A percentile compares a stretch with the other conserved stretches of the same genome.
phyloP scores from a whole-genome alignment of 2,888 invertebrate genomes.

The Trichogramma evanescens region DNA sequence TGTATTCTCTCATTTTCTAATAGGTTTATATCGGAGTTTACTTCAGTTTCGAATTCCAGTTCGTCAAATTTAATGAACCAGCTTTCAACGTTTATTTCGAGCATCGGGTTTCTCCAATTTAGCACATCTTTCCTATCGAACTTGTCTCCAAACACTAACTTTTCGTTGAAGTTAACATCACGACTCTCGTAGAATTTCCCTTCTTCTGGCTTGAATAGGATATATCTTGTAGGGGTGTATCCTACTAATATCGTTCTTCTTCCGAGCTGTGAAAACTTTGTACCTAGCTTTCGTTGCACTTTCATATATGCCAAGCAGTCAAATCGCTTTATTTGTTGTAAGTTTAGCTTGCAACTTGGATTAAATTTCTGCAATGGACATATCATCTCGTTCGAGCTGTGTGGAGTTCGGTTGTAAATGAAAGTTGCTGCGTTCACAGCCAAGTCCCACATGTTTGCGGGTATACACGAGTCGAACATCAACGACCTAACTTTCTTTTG shows the following conservation, averaged over 20 bases:
- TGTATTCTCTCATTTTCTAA: not conserved
- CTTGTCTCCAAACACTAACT: constrained; percentile 24
- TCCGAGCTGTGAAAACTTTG: not conserved
- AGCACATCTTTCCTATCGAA: constrained; percentile 3
- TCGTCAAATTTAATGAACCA: not conserved
- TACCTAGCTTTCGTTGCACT: constrained; percentile 13
- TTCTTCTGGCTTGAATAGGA: too few species aligned
- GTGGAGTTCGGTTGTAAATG: constrained; percentile 13
- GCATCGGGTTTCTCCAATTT: not conserved
- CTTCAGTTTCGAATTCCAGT: not conserved
- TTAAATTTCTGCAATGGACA: constrained; percentile 13
- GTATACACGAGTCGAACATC: constrained; percentile 2
- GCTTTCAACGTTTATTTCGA: not conserved
- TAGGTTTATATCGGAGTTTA: too few species aligned
- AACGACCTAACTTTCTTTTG: constrained; percentile 1
- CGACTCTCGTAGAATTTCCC: too few species aligned
- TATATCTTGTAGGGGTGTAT: not conserved
- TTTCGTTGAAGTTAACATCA: constrained; percentile 25
- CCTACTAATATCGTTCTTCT: constrained; percentile 17
- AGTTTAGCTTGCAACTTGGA: constrained; percentile 11
- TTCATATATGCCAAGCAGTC: constrained; percentile 18
- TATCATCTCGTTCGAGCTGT: not conserved
- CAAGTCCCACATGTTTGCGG: constrained; percentile 21
- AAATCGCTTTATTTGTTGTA: constrained; percentile 15
- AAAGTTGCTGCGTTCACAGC: constrained; percentile 17